These are phyloP conservation scores for Numida meleagris DNA, from an alignment of 2,113 vertebrate genomes.

Conservation along the genomic window DNA sequence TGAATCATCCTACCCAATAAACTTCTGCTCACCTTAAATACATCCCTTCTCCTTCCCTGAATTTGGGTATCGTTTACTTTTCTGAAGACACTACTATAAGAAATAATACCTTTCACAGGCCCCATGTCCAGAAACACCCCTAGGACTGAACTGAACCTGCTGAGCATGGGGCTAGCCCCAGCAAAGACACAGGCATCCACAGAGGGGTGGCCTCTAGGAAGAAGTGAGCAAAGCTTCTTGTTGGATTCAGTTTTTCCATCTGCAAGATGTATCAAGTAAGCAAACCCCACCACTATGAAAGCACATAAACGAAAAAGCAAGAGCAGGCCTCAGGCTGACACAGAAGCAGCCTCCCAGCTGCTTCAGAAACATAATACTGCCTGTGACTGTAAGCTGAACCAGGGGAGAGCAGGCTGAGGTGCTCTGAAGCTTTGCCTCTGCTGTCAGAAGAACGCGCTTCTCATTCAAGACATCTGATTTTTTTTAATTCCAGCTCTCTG, in stretches of 20 bases:
- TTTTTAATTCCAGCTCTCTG: not conserved
- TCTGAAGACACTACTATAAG: not conserved
- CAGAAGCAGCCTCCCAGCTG: not conserved
- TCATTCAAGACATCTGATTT: not conserved
- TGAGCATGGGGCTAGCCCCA: not conserved
- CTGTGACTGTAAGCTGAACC: not conserved
- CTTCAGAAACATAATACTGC: not conserved
- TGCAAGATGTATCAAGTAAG: constrained; percentile 1
- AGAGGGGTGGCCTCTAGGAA: fast-evolving
- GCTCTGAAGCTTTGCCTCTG: not conserved
- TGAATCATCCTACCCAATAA: not conserved
- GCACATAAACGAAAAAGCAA: not conserved
- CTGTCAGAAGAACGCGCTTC: fast-evolving
- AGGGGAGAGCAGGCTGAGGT: not conserved
- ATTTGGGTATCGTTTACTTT: not conserved
- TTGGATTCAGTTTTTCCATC: constrained; percentile 37
- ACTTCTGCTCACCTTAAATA: not conserved
- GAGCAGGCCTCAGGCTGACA: not conserved
- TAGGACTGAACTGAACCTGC: not conserved
- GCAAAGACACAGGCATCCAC: not conserved
- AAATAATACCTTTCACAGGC: not conserved
- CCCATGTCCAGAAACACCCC: not conserved
- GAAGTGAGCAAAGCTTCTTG: not conserved
- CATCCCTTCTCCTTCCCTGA: not conserved
- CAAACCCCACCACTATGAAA: not conserved